These are phyloP conservation scores for Xyrauchen texanus DNA, from an alignment of 2,113 vertebrate species.

Conservation along the genomic window DNA sequence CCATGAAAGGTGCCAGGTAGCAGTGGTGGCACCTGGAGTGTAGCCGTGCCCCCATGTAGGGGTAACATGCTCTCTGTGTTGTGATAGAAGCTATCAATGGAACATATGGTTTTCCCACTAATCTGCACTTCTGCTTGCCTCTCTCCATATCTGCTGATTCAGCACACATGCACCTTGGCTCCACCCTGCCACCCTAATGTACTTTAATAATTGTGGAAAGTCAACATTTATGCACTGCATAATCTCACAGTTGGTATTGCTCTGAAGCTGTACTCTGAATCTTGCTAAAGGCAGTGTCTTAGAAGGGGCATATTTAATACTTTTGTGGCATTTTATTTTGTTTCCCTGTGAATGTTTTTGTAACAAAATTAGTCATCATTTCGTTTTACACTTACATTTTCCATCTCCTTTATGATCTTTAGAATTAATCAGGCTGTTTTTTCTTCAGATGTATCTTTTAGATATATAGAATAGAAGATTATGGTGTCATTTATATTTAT, in stretches of 20 bases:
- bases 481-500: too few relatives aligned
- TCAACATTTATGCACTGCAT: slow-evolving; percentile 24
- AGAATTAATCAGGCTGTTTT: too few relatives aligned
- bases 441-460: too few relatives aligned
- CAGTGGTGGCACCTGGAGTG: slow-evolving; percentile 6
- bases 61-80: background rate
- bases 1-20: slow-evolving; percentile 4
- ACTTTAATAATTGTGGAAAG: slow-evolving; percentile 22
- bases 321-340: background rate
- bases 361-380: background rate
- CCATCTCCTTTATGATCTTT: too few relatives aligned
- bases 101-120: slow-evolving; percentile 52
- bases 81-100: slow-evolving; percentile 46
- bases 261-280: background rate
- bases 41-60: slow-evolving; percentile 2
- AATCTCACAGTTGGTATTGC: slow-evolving; percentile 34
- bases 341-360: background rate
- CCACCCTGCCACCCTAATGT: slow-evolving; percentile 12
- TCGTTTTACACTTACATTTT: background rate
- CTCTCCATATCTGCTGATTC: slow-evolving; percentile 33
- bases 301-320: background rate
- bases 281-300: background rate
- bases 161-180: slow-evolving; percentile 27
- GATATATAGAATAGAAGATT: too few relatives aligned
- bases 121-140: slow-evolving; percentile 47